These are phyloP conservation scores for Atractosteus spatula DNA, from an alignment of 2,113 vertebrate species.

Conservation along the genomic window DNA sequence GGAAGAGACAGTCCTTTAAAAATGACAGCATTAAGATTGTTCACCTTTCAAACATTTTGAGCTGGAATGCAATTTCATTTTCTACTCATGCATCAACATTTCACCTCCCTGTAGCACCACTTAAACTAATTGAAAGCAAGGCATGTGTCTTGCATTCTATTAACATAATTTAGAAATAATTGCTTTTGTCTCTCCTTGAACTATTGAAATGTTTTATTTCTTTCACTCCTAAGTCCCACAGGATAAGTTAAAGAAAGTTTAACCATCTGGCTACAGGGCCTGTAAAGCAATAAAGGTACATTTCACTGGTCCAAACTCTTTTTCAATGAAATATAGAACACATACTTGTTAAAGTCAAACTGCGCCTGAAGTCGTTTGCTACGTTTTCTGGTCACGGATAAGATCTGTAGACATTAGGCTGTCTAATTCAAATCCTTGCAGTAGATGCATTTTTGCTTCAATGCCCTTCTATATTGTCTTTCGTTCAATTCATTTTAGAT, in stretches of 20 bases:
- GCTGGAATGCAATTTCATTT: neutral
- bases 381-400: too few relatives aligned
- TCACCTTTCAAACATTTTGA: neutral
- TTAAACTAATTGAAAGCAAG: constrained; percentile 20
- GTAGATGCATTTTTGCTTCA: neutral
- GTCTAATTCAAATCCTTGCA: too few relatives aligned
- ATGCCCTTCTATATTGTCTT: neutral
- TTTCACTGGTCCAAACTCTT: constrained; percentile 4
- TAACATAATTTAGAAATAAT: constrained; percentile 25
- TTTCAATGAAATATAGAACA: constrained; percentile 6
- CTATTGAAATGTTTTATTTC: constrained; percentile 1
- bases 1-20: neutral
- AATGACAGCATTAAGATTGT: neutral
- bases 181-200: constrained; percentile 24
- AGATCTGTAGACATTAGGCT: too few relatives aligned
- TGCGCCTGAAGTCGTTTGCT: too few relatives aligned
- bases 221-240: neutral
- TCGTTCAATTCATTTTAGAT: constrained; percentile 3
- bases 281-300: neutral
- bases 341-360: neutral
- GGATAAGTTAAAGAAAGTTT: constrained; percentile 9
- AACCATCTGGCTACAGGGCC: constrained; percentile 15
- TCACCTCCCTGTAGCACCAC: neutral
- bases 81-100: neutral
- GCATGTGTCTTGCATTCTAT: constrained; percentile 10